Evolutionary conservation across 2,113 vertebrate genomes (phyloP).

Genomic region (Anarrhichthys ocellatus): DNA sequence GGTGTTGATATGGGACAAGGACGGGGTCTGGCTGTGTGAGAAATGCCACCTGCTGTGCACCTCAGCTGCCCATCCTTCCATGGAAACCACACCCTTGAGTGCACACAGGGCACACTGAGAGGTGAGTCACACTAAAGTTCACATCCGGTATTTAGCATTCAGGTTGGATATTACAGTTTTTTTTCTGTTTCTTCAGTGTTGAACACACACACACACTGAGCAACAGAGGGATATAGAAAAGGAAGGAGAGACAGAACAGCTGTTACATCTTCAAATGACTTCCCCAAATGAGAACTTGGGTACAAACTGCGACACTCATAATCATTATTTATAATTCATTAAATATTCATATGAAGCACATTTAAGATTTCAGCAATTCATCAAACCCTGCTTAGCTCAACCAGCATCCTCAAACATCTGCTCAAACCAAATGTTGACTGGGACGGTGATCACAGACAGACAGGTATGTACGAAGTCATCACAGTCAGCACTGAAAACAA

Average conservation of each 20-base stretch:
- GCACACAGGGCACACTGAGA: constrained; percentile 16
- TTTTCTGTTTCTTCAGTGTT: constrained; percentile 1
- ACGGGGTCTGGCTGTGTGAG: constrained; percentile 51
- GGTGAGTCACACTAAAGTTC: constrained; percentile 49
- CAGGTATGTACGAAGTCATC: neutral
- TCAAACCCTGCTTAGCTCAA: constrained; percentile 49
- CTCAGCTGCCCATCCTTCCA: constrained; percentile 70
- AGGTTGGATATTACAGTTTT: constrained; percentile 23
- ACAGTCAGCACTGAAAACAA: neutral
- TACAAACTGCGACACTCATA: constrained; percentile 37
- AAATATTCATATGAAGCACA: constrained; percentile 46
- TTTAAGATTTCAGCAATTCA: constrained; percentile 51
- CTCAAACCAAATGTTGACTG: neutral
- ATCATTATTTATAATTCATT: constrained; percentile 55
- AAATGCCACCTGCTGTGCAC: constrained; percentile 75
- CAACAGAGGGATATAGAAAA: constrained; percentile 33
- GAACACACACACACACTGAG: neutral
- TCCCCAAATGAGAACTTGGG: constrained; percentile 46
- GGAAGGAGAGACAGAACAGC: constrained; percentile 54
- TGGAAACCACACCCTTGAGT: constrained; percentile 61
- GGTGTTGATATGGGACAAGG: constrained; percentile 71
- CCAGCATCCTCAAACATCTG: constrained; percentile 46
- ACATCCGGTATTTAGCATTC: constrained; percentile 45
- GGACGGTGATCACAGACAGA: neutral
- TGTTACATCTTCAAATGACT: constrained; percentile 64